Evolutionary conservation across 2,888 invertebrate genomes (phyloP).

Genomic region (Neoitamus cyanurus): DNA sequence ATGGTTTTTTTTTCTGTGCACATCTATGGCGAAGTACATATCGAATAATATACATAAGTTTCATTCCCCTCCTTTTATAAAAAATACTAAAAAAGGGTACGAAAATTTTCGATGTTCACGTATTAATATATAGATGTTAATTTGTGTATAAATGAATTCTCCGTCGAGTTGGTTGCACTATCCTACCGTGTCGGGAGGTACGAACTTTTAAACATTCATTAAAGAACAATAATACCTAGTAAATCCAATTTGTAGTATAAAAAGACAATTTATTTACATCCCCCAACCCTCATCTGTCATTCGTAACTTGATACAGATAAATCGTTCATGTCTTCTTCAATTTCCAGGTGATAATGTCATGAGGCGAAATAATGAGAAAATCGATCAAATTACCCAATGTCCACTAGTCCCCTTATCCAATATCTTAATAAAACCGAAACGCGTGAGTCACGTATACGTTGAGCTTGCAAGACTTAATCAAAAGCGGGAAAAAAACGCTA

Average conservation of each 20-base stretch:
- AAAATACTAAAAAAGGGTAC: no score
- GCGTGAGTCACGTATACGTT: not conserved
- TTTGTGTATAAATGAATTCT: no score
- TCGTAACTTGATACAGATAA: not conserved
- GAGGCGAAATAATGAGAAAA: not conserved
- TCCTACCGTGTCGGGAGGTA: no score
- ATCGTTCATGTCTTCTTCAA: not conserved
- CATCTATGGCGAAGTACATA: no score
- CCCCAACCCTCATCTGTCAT: not conserved
- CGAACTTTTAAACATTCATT: not conserved
- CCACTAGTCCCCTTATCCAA: not conserved
- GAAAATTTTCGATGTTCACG: no score
- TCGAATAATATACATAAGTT: no score
- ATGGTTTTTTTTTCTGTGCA: no score
- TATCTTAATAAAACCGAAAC: not conserved
- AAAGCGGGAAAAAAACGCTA: not conserved
- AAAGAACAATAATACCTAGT: not conserved
- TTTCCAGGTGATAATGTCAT: not conserved
- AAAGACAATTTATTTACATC: not conserved
- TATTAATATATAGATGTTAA: no score
- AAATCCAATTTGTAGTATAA: not conserved
- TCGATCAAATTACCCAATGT: not conserved
- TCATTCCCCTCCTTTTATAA: no score
- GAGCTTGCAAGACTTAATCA: not conserved
- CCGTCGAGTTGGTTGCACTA: no score